Base-by-base conservation (phyloP, 2,888 invertebrate genomes). In the Tetrapedia diversipes region DNA sequence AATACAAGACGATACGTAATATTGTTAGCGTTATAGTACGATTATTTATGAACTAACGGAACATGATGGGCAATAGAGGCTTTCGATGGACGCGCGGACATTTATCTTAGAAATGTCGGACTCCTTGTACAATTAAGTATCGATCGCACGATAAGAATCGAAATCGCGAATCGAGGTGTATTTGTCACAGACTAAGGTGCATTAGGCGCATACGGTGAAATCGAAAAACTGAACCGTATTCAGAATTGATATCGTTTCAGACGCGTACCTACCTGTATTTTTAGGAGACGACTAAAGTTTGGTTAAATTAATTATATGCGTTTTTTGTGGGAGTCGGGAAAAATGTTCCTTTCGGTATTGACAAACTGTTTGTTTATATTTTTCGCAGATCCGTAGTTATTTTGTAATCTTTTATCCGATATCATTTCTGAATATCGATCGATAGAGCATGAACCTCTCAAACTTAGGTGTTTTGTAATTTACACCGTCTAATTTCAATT, bases 1-100 rank as follows among this genome's bases (percentile, higher is more conserved):
- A 19, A 51, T 45, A 43, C 68, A 54, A 39, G 51, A 53, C 57
- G 64, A 70, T 45, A 67, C 54, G 51, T 60, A 56, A 68, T 27
- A 32, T 59, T 51, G 41, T 49, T 70, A 66, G 64, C 43, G 47
- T 60, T 54, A n/a, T n/a, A n/a, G n/a, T 74, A 53, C 24, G 24
- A 76, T 79, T 79, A 77, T 77, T 79, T 82, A 70, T 70, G n/a
- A 70, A 65, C n/a, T 29, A 57, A 49, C 43, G 67, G 45, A 43
- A 41, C 27, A 41, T 39, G 41, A 60, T 16, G 37, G 45, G 51
- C 37, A 47, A 34, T 68, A 45, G 61, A 59, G 59, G 53, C 57
- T 66, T 63, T 53, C 39, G 29, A 41, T 61, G 41, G 61, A 59
- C 39, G 32, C 45, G 39, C 43, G 60, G 32, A 45, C 37, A 47